Evolutionary conservation across 2,113 vertebrate genomes (phyloP).

Genomic region (Cathartes aura): DNA sequence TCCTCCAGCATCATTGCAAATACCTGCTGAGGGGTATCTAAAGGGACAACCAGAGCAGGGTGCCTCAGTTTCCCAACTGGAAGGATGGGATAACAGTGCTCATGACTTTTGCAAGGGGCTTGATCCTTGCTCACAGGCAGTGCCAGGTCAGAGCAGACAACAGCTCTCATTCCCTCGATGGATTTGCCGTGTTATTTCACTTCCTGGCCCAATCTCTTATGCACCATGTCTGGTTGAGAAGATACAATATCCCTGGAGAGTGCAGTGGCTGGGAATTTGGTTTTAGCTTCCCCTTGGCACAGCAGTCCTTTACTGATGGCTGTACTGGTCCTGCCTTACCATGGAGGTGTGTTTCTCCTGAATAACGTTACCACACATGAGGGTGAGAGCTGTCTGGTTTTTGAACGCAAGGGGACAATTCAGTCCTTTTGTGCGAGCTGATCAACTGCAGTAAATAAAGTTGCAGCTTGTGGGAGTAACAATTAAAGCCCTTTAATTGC

Average conservation of each 20-base stretch:
- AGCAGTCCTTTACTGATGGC: not conserved
- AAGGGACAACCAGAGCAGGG: not conserved
- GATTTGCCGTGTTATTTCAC: not conserved
- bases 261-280: not conserved
- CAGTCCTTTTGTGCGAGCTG: not conserved
- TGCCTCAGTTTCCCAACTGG: not conserved
- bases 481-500: conserved; percentile 55
- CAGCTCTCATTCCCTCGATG: not conserved
- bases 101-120: not conserved
- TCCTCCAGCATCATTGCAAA: not conserved
- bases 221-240: not conserved
- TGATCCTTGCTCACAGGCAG: not conserved
- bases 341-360: not conserved
- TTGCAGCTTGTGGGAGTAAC: conserved; percentile 31
- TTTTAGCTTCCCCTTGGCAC: not conserved
- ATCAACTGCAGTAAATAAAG: conserved; percentile 36
- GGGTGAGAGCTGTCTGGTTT: not conserved
- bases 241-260: not conserved
- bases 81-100: not conserved
- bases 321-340: not conserved
- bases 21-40: not conserved
- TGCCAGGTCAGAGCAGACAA: not conserved
- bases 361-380: not conserved
- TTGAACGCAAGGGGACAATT: conserved; percentile 4
- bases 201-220: not conserved